phyloP scores from a whole-genome alignment of 2,113 vertebrate genomes.

The Odocoileus virginianus region DNA sequence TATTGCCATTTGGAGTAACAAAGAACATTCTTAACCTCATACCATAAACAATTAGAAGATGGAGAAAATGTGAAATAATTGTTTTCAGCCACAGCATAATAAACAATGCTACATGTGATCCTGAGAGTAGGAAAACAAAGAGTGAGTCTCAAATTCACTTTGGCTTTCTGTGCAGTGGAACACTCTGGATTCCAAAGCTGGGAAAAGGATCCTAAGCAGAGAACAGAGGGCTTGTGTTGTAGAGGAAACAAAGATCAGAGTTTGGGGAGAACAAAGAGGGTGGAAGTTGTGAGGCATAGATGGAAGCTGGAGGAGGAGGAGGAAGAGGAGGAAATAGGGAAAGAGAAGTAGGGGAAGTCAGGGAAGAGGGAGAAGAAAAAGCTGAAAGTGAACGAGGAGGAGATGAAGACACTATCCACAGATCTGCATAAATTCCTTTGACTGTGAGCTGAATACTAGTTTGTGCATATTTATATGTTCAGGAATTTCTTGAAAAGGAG shows the following conservation, averaged over 20 bases:
- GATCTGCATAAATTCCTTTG: not conserved
- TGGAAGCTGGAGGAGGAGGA: not conserved
- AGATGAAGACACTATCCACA: not conserved
- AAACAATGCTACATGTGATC: not conserved
- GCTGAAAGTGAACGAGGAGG: not conserved
- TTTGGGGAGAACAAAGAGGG: not conserved
- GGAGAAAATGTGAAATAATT: not conserved
- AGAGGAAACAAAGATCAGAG: not conserved
- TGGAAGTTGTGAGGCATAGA: not conserved
- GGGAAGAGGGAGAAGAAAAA: not conserved
- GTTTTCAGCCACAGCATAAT: not conserved
- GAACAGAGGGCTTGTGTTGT: not conserved
- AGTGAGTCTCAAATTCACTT: not conserved
- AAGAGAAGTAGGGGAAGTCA: not conserved
- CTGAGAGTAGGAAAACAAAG: not conserved
- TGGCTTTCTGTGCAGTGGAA: not conserved
- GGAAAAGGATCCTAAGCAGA: not conserved
- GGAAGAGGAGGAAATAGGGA: not conserved
- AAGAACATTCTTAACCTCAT: not conserved
- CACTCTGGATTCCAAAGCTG: not conserved
- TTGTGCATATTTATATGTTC: not conserved
- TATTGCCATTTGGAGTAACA: not conserved
- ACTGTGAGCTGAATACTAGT: not conserved
- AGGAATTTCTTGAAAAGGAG: not conserved
- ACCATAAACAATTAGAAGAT: not conserved